Evolutionary conservation across 2,888 invertebrate species (phyloP).

Genomic region (Chrysomela aeneicollis): DNA sequence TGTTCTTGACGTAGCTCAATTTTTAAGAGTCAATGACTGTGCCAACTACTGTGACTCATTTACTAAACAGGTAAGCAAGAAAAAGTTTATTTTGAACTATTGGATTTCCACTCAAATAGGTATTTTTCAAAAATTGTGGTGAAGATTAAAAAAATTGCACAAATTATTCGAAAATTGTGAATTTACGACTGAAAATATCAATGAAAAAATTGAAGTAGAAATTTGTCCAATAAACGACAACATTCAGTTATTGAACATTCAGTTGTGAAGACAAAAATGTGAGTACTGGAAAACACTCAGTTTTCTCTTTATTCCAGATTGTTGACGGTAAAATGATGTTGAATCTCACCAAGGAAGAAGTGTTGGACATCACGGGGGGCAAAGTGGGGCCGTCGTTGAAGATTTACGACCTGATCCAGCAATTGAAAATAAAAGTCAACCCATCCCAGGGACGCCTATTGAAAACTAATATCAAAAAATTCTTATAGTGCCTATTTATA

Average conservation of each 20-base stretch:
- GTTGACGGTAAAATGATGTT: conserved; percentile 85
- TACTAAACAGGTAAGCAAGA: conserved; percentile 63
- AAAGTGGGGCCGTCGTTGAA: conserved; percentile 95
- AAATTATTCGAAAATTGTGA: no score
- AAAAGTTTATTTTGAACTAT: background rate
- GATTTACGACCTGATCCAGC: conserved; percentile 91
- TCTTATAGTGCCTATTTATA: conserved; percentile 66
- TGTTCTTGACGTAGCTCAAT: conserved; percentile 86
- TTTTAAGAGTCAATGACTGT: conserved; percentile 88
- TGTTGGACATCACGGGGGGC: conserved; percentile 87
- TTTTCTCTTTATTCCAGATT: conserved; percentile 64
- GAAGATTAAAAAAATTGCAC: no score
- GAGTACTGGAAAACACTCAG: no score
- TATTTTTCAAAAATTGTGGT: no score
- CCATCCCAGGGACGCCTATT: conserved; percentile 72
- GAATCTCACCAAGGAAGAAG: conserved; percentile 86
- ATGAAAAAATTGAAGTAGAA: no score
- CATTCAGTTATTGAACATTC: no score
- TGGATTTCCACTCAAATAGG: no score
- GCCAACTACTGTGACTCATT: conserved; percentile 76
- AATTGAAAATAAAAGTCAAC: conserved; percentile 85
- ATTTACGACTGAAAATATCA: no score
- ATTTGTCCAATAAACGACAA: no score
- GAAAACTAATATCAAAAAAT: conserved; percentile 72
- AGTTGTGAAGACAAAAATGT: no score